Conservation (phyloP, 1,140 invertebrate species). For the Heliconius hermathena region DNA sequence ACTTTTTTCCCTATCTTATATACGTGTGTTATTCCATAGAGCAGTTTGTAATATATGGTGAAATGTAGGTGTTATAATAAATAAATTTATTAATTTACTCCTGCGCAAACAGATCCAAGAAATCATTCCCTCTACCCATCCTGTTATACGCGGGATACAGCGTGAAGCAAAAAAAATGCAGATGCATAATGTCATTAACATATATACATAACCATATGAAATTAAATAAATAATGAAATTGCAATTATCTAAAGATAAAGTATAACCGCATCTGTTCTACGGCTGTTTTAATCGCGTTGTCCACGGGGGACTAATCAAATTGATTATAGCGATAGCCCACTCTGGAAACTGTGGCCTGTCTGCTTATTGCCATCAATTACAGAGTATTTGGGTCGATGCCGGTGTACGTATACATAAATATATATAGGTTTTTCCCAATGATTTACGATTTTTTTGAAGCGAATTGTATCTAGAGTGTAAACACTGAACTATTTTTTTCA, state of each 20-base stretch:
- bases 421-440: neutral
- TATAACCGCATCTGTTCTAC: constrained; percentile 4
- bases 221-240: neutral
- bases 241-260: neutral
- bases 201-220: neutral
- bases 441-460: neutral
- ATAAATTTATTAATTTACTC: too few species aligned
- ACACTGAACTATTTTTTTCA: neutral
- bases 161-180: too few species aligned
- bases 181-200: too few species aligned
- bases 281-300: constrained; percentile 22
- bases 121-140: too few species aligned
- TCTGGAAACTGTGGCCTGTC: constrained; percentile 24
- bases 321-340: constrained; percentile 28
- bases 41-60: too few species aligned
- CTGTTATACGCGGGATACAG: too few species aligned
- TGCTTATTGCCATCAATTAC: constrained; percentile 6
- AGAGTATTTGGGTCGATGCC: neutral
- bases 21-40: too few species aligned
- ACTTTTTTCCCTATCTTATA: too few species aligned
- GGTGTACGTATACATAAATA: neutral
- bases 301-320: constrained; percentile 30
- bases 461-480: neutral
- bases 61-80: too few species aligned
- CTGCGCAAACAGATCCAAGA: too few species aligned